Evolutionary conservation across 2,888 invertebrate species (phyloP), one percentile per base, ranked within the genome.

Genomic region (Hesperia comma): DNA sequence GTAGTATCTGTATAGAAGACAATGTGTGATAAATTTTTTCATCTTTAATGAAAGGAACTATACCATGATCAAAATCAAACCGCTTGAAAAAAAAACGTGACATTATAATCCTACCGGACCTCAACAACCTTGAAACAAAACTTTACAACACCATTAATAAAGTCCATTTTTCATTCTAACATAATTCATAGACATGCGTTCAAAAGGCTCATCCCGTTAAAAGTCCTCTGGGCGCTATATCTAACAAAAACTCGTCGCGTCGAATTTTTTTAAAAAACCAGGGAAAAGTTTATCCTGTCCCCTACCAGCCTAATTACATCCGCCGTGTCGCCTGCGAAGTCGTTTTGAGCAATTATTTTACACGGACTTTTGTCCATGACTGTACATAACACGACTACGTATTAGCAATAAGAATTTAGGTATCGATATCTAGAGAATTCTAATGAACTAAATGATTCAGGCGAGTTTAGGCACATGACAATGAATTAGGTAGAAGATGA

Each of bases 281-380:
- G 69, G 69, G 70, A 71, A 70, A 76, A 75, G 75, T 68, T 68
- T 61, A 68, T 71, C 67, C 70, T 70, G 72, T 70, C 72, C 75
- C 62, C 68, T 66, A 67, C 74, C 71, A 71, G 71, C 72, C 80
- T 82, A 82, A 82, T 82, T 82, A 81, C 79, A 74, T 77, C 79
- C 77, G 77, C 70, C 69, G 70, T 73, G 73, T 73, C 74, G 70
- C 71, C 75, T 73, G 70, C 73, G 68, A 74, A 75, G 76, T 75
- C 77, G 75, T 79, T 77, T 69, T 68, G 67, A 70, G 72, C 75
- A 75, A 75, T 75, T 76, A 75, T 77, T 72, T 72, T 69, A 70
- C 69, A 72, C 68, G 62, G 68, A 70, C 71, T 72, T 71, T 74
- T 71, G 70, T 71, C 66, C 56, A 68, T 70, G 67, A 66, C 33